Evolutionary conservation across 2,888 invertebrate genomes (phyloP).

Genomic region (Platycheirus rosarum): DNA sequence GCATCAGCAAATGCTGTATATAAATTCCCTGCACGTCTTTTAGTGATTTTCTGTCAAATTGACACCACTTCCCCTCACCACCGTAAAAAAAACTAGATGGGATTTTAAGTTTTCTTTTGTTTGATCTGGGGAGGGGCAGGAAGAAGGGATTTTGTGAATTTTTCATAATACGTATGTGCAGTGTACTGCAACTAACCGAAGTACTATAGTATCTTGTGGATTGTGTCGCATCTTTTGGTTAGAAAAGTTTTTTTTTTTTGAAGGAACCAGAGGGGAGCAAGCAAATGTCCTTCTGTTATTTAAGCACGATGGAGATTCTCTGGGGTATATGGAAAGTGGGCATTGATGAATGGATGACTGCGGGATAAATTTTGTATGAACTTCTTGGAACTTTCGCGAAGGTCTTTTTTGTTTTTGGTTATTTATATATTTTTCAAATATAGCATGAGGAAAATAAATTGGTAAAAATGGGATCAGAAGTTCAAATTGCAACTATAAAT

Average conservation of each 20-base stretch:
- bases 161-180: slow-evolving; percentile 35
- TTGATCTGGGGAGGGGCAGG: not conserved
- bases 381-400: slow-evolving; percentile 5
- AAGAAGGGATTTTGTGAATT: slow-evolving; percentile 34
- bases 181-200: slow-evolving; percentile 34
- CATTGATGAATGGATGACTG: slow-evolving; percentile 33
- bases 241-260: slow-evolving; percentile 11
- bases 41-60: slow-evolving; percentile 75
- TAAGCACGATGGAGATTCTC: not conserved
- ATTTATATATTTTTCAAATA: too few species aligned
- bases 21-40: slow-evolving; percentile 69
- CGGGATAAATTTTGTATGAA: slow-evolving; percentile 28
- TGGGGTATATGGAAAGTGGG: not conserved
- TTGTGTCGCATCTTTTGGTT: slow-evolving; percentile 58
- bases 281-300: not conserved
- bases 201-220: slow-evolving; percentile 44
- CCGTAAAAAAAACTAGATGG: slow-evolving; percentile 5
- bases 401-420: too few species aligned
- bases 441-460: too few species aligned
- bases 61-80: slow-evolving; percentile 58
- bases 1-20: slow-evolving; percentile 52
- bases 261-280: not conserved
- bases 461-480: too few species aligned
- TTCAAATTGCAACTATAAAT: too few species aligned
- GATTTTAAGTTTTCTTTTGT: slow-evolving; percentile 13